Evolutionary conservation across 2,888 invertebrate species (phyloP).

Genomic region (Chelonus formosanus): DNA sequence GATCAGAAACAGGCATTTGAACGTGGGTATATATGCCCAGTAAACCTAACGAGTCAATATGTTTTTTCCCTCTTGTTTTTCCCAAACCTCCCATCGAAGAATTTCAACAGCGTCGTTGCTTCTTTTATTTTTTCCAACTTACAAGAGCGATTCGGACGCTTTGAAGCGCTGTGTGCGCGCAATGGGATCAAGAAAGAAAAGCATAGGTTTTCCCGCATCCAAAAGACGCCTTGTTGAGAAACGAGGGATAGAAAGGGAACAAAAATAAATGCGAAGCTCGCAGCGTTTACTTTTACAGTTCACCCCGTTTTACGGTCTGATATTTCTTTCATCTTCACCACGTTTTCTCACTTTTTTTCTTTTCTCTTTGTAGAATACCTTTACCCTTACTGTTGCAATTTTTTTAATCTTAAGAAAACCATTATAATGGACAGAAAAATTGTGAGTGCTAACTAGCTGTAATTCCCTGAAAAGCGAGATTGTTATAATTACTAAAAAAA

Average conservation of each 20-base stretch:
- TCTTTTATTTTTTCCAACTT: slow-evolving; percentile 7
- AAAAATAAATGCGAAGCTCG: background rate
- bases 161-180: slow-evolving; percentile 16
- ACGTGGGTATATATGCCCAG: background rate
- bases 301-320: background rate
- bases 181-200: slow-evolving; percentile 27
- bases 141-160: slow-evolving; percentile 23
- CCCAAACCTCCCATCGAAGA: background rate
- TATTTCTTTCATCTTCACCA: slow-evolving; percentile 11
- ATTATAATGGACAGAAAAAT: too few relatives aligned
- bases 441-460: too few relatives aligned
- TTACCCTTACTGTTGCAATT: background rate
- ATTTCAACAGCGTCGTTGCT: slow-evolving; percentile 7
- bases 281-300: slow-evolving; percentile 13
- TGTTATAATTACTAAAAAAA: too few relatives aligned
- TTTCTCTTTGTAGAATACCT: background rate
- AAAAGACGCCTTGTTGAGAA: slow-evolving; percentile 13
- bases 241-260: slow-evolving; percentile 9
- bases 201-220: slow-evolving; percentile 19
- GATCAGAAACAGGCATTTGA: slow-evolving; percentile 1
- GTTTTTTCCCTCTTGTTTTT: slow-evolving; percentile 7
- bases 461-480: too few relatives aligned
- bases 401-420: background rate
- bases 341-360: background rate
- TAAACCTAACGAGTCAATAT: slow-evolving; percentile 21